phyloP scores from a whole-genome alignment of 1,140 invertebrate genomes.

The Drosophila rhopaloa region DNA sequence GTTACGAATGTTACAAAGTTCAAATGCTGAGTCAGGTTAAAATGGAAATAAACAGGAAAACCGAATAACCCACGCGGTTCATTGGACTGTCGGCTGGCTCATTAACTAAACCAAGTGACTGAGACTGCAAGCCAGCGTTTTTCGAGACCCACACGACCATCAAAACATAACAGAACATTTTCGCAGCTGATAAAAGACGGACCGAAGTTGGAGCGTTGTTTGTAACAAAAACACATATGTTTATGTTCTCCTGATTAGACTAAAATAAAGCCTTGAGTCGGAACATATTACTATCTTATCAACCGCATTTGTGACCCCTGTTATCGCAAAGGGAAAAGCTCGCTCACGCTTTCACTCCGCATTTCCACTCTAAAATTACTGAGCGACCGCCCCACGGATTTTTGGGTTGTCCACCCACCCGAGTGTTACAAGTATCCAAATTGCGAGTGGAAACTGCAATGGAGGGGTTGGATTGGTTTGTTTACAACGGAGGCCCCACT shows the following conservation, averaged over 20 bases:
- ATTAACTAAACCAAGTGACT: constrained; percentile 61
- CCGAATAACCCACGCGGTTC: constrained; percentile 19
- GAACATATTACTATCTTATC: constrained; percentile 29
- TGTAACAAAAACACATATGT: constrained; percentile 7
- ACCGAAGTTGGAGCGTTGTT: background rate
- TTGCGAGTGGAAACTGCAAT: constrained; percentile 22
- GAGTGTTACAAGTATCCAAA: constrained; percentile 67
- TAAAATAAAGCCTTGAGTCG: constrained; percentile 1
- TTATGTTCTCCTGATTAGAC: background rate
- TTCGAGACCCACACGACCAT: constrained; percentile 14
- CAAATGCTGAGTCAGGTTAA: constrained; percentile 33
- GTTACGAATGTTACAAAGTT: constrained; percentile 25
- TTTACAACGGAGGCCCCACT: constrained; percentile 56
- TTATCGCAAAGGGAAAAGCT: constrained; percentile 58
- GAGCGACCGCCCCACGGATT: constrained; percentile 21
- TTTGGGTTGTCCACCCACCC: constrained; percentile 64
- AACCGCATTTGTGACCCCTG: constrained; percentile 10
- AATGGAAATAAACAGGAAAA: constrained; percentile 32
- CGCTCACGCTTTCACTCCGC: constrained; percentile 46
- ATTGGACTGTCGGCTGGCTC: constrained; percentile 28
- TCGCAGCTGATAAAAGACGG: constrained; percentile 1
- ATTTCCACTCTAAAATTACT: constrained; percentile 8
- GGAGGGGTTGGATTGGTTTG: constrained; percentile 82
- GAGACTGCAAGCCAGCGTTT: constrained; percentile 44
- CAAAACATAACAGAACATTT: constrained; percentile 15